phyloP scores from a whole-genome alignment of 2,888 invertebrate species.

The Spilarctia lutea region DNA sequence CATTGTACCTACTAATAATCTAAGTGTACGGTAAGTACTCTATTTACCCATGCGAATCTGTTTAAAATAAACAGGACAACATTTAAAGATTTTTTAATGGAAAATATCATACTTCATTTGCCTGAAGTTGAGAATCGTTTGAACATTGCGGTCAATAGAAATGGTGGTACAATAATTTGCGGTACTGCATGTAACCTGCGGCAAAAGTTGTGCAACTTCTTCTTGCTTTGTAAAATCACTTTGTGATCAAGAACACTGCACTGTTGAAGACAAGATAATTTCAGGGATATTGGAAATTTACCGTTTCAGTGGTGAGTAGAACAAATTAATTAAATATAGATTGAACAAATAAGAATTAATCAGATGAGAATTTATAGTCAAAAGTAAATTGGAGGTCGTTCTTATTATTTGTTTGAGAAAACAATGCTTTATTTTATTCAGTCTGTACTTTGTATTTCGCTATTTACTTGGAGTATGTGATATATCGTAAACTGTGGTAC shows the following conservation, averaged over 20 bases:
- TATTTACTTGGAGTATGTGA: no score
- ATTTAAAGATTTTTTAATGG: background rate
- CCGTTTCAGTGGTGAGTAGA: background rate
- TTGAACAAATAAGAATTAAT: no score
- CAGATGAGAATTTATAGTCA: background rate
- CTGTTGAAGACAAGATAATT: background rate
- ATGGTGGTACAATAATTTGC: conserved; percentile 46
- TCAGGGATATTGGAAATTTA: background rate
- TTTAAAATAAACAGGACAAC: background rate
- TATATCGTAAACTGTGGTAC: no score
- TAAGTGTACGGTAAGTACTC: background rate
- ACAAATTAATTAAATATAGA: background rate
- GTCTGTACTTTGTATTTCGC: background rate
- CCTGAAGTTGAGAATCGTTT: conserved; percentile 49
- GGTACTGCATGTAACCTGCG: conserved; percentile 8
- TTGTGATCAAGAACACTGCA: background rate
- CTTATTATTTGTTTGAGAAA: background rate
- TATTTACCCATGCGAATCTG: background rate
- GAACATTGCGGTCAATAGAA: conserved; percentile 50
- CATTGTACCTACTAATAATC: background rate
- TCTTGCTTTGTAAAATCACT: background rate
- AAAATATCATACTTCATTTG: conserved; percentile 41
- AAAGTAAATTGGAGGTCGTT: background rate
- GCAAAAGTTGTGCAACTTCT: conserved; percentile 19
- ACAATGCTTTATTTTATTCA: no score